These are phyloP conservation scores for Amphiduros pacificus DNA, from an alignment of 2,888 invertebrate genomes.

Conservation along the genomic window DNA sequence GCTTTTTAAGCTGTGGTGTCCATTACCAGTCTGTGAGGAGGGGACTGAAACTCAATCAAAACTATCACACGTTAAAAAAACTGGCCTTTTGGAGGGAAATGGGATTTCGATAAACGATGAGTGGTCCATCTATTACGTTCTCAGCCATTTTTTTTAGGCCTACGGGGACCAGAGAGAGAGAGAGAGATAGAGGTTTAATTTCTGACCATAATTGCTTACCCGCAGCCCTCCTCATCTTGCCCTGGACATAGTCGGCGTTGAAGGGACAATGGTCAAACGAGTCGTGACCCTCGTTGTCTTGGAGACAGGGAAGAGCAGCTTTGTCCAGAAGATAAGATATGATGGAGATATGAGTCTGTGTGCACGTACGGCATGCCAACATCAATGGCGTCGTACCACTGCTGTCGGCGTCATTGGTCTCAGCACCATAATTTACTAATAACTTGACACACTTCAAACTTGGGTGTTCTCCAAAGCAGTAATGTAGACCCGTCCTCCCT, in stretches of 20 bases:
- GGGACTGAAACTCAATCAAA: too few species aligned
- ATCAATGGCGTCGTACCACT: slow-evolving; percentile 30
- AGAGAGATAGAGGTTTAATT: neutral
- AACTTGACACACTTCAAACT: slow-evolving; percentile 30
- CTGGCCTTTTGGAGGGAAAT: too few species aligned
- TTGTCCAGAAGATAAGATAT: slow-evolving; percentile 31
- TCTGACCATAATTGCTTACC: slow-evolving; percentile 29
- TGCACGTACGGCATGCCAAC: slow-evolving; percentile 30
- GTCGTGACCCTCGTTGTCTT: slow-evolving; percentile 35
- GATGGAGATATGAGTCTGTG: slow-evolving; percentile 28
- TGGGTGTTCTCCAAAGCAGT: slow-evolving; percentile 32
- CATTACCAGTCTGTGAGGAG: too few species aligned
- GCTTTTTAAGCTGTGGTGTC: too few species aligned
- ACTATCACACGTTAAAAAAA: too few species aligned
- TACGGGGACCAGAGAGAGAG: neutral
- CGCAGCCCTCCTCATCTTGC: slow-evolving; percentile 26
- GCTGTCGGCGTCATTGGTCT: slow-evolving; percentile 26
- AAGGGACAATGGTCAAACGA: slow-evolving; percentile 33
- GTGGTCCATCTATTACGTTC: neutral
- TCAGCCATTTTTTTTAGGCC: neutral
- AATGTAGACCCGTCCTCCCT: slow-evolving; percentile 29
- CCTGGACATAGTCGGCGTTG: slow-evolving; percentile 32
- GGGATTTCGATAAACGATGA: too few species aligned
- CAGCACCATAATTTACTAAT: slow-evolving; percentile 27
- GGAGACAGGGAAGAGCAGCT: slow-evolving; percentile 33